Evolutionary conservation across 2,888 invertebrate species (phyloP).

Genomic region (Cephus nigrinus): DNA sequence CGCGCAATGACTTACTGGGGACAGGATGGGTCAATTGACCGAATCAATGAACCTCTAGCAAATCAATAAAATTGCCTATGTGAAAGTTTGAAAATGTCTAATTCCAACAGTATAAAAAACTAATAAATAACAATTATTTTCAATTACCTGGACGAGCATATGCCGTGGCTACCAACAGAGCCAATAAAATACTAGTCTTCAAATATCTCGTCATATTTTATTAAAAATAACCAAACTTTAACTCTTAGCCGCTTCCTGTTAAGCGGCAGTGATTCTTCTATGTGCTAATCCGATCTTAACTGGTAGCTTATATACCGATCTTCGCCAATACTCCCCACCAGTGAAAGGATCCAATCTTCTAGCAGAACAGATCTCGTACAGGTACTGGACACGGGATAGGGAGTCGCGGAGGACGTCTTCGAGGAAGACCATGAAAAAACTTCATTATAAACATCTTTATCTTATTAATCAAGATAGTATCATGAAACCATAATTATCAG

Average conservation of each 20-base stretch:
- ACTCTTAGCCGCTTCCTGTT: neutral
- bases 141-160: slow-evolving; percentile 14
- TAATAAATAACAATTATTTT: neutral
- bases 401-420: slow-evolving; percentile 10
- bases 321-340: slow-evolving; percentile 2
- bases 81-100: no score
- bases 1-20: neutral
- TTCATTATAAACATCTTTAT: neutral
- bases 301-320: slow-evolving; percentile 17
- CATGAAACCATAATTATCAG: neutral
- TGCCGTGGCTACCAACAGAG: slow-evolving; percentile 5
- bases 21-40: neutral
- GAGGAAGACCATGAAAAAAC: slow-evolving; percentile 16
- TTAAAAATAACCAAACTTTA: neutral
- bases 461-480: neutral
- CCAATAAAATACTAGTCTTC: neutral
- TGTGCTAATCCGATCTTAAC: slow-evolving; percentile 13
- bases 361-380: neutral
- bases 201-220: no score
- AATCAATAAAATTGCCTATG: no score
- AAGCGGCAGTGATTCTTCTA: neutral
- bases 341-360: slow-evolving; percentile 15
- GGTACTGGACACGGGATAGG: neutral
- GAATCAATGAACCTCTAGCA: no score
- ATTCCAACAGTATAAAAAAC: no score